A percentile compares a stretch with the other conserved stretches of the same genome.
Conservation (phyloP, 2,797 vertebrate species). For the Eidolon dupreanum region DNA sequence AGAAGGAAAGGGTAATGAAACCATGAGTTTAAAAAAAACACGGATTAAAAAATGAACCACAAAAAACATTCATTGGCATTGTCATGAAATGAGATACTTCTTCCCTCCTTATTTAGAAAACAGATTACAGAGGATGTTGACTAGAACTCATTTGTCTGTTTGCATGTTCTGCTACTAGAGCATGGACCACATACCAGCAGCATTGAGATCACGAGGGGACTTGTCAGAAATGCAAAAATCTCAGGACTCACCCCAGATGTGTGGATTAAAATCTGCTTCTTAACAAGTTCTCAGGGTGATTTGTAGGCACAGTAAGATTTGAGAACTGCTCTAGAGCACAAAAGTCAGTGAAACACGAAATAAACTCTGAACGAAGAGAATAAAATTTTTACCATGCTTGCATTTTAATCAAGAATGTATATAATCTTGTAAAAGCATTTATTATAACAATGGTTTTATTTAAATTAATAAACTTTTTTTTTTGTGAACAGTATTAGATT, state of each 20-base stretch:
- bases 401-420: no score
- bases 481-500: background rate
- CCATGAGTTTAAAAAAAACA: background rate
- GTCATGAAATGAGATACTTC: background rate
- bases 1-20: background rate
- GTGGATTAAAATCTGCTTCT: background rate
- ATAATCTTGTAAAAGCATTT: background rate
- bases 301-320: background rate
- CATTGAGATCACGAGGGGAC: background rate
- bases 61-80: background rate
- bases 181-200: background rate
- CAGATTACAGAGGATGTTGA: background rate
- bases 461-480: background rate
- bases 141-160: background rate
- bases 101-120: background rate
- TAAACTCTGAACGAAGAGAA: background rate
- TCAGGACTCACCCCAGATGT: background rate
- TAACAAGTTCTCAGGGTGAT: background rate
- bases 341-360: background rate
- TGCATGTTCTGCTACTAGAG: background rate
- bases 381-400: background rate
- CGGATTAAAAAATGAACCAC: background rate
- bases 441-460: background rate
- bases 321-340: background rate
- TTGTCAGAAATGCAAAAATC: background rate